Base-by-base conservation (phyloP, 1,140 invertebrate species). In the Dryas iulia region DNA sequence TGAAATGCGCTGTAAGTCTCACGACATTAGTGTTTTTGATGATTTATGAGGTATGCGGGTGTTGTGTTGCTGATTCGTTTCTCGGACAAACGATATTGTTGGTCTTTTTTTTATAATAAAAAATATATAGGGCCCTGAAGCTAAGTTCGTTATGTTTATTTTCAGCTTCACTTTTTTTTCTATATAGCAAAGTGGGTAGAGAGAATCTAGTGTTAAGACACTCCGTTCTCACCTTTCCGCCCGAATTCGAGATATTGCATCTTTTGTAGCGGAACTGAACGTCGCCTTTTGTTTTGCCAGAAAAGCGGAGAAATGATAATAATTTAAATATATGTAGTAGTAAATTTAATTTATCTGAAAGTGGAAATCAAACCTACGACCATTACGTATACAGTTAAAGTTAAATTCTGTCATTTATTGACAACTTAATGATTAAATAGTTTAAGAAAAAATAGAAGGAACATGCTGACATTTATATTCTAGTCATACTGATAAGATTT, bases 1-100 rank as follows among this genome's bases (percentile, higher is more conserved):
- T 84, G 81, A 83, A 86, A 86, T 86, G 79, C 71, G 69, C 66
- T 78, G 78, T 84, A 79, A 80, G 69, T 66, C 63, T 66, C 61
- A 65, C 66, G 72, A 78, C 75, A 81, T 83, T 85, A 83, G 73
- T 74, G 69, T 64, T 28, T 47, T 63, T 63, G 66, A 54, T 81
- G 78, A 82, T 85, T 85, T 85, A 85, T 68, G 77, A 76, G 47
- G 11, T 39, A 26, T 59, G 57, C 53, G 10, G 26, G 66, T 62
- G 61, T 71, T 66, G 64, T 57, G 69, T 77, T 69, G 59, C 73
- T 39, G 73, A 67, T 79, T 84, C 75, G 73, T 74, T 73, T 81
- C 71, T 47, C 59, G 66, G 24, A n/a, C 52, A 23, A 62, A 33
- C 39, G 39, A 47, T 47, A 47, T 21, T 47, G 39, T 47, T 21